Percentiles rank a stretch among this genome's conserved stretches.
phyloP scores from a whole-genome alignment of 2,797 vertebrate genomes.

The Nothura maculosa region DNA sequence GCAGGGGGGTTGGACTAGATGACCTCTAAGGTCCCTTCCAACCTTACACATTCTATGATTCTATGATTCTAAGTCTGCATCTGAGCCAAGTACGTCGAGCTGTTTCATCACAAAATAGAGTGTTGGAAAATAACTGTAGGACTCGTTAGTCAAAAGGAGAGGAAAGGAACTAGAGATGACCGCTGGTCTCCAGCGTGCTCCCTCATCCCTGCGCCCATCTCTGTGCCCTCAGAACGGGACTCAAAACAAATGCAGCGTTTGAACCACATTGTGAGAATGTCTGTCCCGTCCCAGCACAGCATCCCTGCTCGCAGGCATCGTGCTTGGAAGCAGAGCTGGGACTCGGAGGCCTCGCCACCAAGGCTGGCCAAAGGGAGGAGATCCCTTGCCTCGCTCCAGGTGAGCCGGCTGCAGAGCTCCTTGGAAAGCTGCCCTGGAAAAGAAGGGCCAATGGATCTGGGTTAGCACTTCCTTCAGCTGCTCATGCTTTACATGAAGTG shows the following conservation, averaged over 20 bases:
- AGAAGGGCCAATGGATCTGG: neutral
- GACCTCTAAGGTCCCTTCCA: too few species aligned
- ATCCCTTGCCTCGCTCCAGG: neutral
- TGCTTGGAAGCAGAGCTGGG: neutral
- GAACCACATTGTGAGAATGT: rapidly evolving
- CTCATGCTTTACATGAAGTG: neutral
- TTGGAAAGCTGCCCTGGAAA: neutral
- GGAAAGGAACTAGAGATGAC: neutral
- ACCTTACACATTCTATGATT: too few species aligned
- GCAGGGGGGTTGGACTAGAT: too few species aligned
- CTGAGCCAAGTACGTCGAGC: neutral
- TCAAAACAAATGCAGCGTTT: rapidly evolving
- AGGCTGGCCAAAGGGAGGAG: neutral
- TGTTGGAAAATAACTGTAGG: neutral
- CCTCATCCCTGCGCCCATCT: rapidly evolving
- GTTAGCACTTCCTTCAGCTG: neutral
- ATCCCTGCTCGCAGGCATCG: rapidly evolving
- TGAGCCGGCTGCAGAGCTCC: neutral
- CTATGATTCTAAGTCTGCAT: too few species aligned
- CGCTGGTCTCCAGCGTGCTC: neutral
- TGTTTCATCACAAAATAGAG: neutral
- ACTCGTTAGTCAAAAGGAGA: neutral
- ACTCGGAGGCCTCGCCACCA: neutral
- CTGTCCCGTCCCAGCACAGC: rapidly evolving
- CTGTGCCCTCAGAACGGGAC: neutral